A percentile compares a stretch with the other conserved stretches of the same genome.
These are phyloP conservation scores for Potorous gilbertii DNA, from an alignment of 2,797 vertebrate genomes.

Conservation along the genomic window DNA sequence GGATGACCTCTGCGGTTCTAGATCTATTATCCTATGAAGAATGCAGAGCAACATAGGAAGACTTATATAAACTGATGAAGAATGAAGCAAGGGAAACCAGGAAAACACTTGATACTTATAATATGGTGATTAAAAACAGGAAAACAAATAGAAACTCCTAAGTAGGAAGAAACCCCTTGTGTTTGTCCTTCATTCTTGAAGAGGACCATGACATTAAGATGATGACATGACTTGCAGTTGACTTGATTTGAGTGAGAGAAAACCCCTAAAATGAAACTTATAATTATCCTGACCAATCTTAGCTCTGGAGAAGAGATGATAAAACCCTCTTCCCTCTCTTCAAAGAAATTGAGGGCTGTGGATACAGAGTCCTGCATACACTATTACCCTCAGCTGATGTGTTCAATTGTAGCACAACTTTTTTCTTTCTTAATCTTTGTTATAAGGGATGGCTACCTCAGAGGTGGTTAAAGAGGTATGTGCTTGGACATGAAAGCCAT, in stretches of 20 bases:
- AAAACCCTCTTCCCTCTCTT: neutral
- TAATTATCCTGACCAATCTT: neutral
- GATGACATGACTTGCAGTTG: too few species aligned
- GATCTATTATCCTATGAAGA: neutral
- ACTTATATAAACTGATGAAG: neutral
- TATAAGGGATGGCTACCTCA: neutral
- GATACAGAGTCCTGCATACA: neutral
- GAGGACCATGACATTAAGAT: too few species aligned
- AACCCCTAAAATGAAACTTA: neutral
- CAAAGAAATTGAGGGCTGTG: too few species aligned
- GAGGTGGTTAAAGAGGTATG: neutral
- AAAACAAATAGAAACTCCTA: neutral
- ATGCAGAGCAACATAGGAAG: neutral
- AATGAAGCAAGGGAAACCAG: neutral
- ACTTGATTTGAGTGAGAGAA: too few species aligned
- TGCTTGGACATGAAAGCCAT: neutral
- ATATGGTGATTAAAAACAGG: neutral
- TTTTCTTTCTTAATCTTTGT: neutral
- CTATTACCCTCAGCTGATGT: neutral
- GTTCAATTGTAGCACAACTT: neutral
- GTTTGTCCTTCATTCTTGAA: too few species aligned
- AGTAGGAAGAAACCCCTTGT: neutral
- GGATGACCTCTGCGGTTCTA: neutral
- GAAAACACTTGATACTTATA: neutral
- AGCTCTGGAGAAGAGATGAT: neutral